Evolutionary conservation across 2,888 invertebrate species (phyloP), one percentile per base, ranked within the genome.

Genomic region (Masnerella sp.): DNA sequence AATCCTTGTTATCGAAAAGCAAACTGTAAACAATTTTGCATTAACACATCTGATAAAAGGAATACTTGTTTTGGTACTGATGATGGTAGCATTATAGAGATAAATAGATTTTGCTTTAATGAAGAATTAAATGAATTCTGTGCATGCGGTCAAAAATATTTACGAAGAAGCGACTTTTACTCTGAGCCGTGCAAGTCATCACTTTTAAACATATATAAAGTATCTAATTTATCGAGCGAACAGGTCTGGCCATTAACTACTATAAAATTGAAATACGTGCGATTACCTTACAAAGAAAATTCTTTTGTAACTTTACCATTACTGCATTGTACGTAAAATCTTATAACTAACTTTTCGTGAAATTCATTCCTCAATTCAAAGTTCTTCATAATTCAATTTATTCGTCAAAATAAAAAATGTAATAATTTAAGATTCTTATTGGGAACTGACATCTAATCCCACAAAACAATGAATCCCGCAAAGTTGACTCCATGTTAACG

Each of bases 91-190:
- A 40, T 65, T 14, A 14, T 47, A 3, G 54, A 45, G 14, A 11
- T 38, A 43, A 32, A 1, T 1, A 34, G 36, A 14, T 36, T 65
- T 20, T 45, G 38, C 40, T 47, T 38, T 14, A 30, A 9, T 40
- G n/a, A 5, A 38, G 1, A 30, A 18, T 54, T 38, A 1, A 20
- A 54, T 38, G n/a, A 18, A 17, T 28, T 45, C 1, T 36, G 52
- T 12, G 17, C 25, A n/a, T 45, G 45, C n/a, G 64, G 64, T 2
- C 43, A 22, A 54, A 43, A 34, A 17, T 64, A 52, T 52, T 25
- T 43, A 18, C 15, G 15, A 32, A 47, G 47, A 25, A 0, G 11
- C 5, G 25, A 67, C 34, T 49, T 67, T 17, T 67, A 45, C 17
- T 12, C 12, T 4, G 11, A 47, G 22, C 56, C 65, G 34, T 56